Conservation (phyloP, 2,113 vertebrate genomes). For the Nyctereutes procyonoides region DNA sequence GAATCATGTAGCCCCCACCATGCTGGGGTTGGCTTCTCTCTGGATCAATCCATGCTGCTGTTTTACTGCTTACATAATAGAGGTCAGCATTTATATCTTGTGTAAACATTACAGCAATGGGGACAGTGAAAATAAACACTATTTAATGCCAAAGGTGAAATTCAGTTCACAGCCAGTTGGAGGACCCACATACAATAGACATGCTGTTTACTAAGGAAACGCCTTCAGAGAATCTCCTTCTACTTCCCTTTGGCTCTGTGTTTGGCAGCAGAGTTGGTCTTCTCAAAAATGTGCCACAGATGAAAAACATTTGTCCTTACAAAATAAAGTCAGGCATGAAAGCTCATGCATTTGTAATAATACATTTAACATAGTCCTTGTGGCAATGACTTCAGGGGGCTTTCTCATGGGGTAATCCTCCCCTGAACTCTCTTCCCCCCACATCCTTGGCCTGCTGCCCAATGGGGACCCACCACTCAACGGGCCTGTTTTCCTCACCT, state of each 20-base stretch:
- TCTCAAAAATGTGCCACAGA: conserved; percentile 5
- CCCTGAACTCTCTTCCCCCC: neutral
- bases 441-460: neutral
- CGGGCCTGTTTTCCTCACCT: neutral
- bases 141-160: conserved; percentile 61
- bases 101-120: neutral
- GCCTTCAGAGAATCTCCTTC: neutral
- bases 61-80: neutral
- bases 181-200: neutral
- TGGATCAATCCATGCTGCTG: neutral
- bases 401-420: neutral
- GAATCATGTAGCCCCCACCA: neutral
- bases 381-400: neutral
- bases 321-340: neutral
- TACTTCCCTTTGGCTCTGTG: conserved; percentile 45
- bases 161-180: conserved; percentile 39
- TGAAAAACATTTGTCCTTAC: conserved; percentile 36
- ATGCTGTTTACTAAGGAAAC: neutral
- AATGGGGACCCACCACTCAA: neutral
- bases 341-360: neutral
- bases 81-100: neutral
- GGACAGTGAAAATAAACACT: neutral
- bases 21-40: neutral
- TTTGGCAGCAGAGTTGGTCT: conserved; percentile 33
- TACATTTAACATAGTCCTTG: neutral